These are phyloP conservation scores for Chroicocephalus ridibundus DNA, from an alignment of 2,113 vertebrate species.

Conservation along the genomic window DNA sequence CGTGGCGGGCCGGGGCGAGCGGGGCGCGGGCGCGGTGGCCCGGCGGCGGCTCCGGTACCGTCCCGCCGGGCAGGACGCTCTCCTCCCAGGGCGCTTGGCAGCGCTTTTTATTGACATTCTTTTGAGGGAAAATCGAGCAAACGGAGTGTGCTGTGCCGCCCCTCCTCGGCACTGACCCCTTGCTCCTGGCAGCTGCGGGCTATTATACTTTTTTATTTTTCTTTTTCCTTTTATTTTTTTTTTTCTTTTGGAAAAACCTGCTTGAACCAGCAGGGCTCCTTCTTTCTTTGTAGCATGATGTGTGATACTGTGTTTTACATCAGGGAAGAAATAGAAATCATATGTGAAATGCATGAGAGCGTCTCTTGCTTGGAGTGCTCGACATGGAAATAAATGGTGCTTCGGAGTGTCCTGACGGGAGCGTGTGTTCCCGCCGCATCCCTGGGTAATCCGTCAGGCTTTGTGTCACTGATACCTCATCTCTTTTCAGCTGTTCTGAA, in stretches of 20 bases:
- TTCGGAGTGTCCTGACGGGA: neutral
- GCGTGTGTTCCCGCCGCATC: neutral
- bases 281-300: slow-evolving; percentile 63
- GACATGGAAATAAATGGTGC: neutral
- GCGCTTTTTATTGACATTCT: slow-evolving; percentile 62
- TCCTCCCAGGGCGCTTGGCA: neutral
- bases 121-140: slow-evolving; percentile 13
- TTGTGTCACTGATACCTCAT: neutral
- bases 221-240: neutral
- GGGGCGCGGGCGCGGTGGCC: neutral
- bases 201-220: neutral
- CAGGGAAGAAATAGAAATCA: slow-evolving; percentile 61
- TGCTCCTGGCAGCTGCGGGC: slow-evolving; percentile 47
- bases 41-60: neutral
- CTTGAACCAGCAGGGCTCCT: slow-evolving; percentile 53
- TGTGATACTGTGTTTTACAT: slow-evolving; percentile 64
- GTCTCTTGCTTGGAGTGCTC: neutral
- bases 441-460: neutral
- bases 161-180: slow-evolving; percentile 51
- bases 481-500: neutral
- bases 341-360: slow-evolving; percentile 57
- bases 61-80: neutral
- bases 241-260: slow-evolving; percentile 1
- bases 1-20: neutral
- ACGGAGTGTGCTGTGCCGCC: slow-evolving; percentile 1